These are phyloP conservation scores for Okapia johnstoni DNA, from an alignment of 2,113 vertebrate genomes.

Conservation along the genomic window DNA sequence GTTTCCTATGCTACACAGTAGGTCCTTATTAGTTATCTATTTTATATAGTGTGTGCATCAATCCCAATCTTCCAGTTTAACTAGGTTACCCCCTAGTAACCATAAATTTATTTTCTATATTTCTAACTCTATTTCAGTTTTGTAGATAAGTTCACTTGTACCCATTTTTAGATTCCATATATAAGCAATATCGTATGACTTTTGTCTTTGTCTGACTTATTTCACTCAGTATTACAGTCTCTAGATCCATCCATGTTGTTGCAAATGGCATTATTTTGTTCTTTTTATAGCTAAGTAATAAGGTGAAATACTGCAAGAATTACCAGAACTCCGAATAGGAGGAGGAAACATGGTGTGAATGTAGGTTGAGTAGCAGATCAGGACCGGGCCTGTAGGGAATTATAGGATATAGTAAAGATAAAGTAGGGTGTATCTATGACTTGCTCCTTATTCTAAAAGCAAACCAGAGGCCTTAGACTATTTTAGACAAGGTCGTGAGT, in stretches of 20 bases:
- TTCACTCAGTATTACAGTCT: neutral
- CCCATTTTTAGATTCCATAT: neutral
- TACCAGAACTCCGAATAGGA: neutral
- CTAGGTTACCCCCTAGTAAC: neutral
- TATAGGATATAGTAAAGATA: neutral
- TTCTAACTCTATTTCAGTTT: neutral
- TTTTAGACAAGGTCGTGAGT: neutral
- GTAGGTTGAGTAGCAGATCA: neutral
- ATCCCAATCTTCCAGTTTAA: neutral
- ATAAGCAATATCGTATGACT: neutral
- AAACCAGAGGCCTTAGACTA: neutral
- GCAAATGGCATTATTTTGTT: neutral
- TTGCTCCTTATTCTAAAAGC: neutral
- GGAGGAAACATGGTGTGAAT: neutral
- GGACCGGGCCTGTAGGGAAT: neutral
- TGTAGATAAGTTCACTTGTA: neutral
- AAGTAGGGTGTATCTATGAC: neutral
- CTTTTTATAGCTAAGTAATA: neutral
- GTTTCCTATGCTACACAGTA: neutral
- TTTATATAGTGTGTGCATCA: neutral
- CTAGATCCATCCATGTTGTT: neutral
- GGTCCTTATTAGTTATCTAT: neutral
- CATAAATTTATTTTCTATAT: neutral
- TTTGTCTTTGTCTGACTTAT: neutral
- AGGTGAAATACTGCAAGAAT: neutral